phyloP scores from a whole-genome alignment of 2,888 invertebrate genomes.

The Eupithecia pulchellata region DNA sequence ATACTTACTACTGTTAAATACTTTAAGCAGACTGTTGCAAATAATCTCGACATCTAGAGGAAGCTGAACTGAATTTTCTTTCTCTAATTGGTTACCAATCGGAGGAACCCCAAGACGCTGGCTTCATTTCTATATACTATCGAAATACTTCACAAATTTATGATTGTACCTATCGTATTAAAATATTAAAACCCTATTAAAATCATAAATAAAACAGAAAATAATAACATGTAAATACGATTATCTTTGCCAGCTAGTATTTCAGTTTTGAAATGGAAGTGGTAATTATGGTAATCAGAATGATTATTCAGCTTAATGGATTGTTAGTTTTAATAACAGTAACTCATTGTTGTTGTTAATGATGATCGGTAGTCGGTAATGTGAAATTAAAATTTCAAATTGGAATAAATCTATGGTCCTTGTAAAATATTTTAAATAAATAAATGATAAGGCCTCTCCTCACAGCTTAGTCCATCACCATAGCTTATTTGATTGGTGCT shows the following conservation, averaged over 20 bases:
- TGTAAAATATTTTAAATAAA: too few species aligned
- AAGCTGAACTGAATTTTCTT: too few species aligned
- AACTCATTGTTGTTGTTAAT: neutral
- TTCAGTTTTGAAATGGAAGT: neutral
- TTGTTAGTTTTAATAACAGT: neutral
- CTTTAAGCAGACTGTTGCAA: too few species aligned
- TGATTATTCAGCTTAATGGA: neutral
- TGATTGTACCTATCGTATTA: neutral
- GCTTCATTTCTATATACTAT: too few species aligned
- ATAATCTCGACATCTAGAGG: too few species aligned
- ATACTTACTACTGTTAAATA: too few species aligned
- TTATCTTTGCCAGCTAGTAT: neutral
- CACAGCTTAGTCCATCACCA: too few species aligned
- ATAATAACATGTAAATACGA: neutral
- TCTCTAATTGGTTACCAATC: too few species aligned
- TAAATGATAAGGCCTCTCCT: too few species aligned
- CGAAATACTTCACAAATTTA: neutral
- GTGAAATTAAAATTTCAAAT: neutral
- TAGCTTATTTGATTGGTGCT: too few species aligned
- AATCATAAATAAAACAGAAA: neutral
- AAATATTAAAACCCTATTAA: neutral
- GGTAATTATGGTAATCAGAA: neutral
- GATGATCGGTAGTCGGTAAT: too few species aligned
- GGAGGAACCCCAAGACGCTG: too few species aligned
- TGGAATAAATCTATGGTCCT: neutral